phyloP scores from a whole-genome alignment of 2,888 invertebrate species.

The Mesochorus sp. region DNA sequence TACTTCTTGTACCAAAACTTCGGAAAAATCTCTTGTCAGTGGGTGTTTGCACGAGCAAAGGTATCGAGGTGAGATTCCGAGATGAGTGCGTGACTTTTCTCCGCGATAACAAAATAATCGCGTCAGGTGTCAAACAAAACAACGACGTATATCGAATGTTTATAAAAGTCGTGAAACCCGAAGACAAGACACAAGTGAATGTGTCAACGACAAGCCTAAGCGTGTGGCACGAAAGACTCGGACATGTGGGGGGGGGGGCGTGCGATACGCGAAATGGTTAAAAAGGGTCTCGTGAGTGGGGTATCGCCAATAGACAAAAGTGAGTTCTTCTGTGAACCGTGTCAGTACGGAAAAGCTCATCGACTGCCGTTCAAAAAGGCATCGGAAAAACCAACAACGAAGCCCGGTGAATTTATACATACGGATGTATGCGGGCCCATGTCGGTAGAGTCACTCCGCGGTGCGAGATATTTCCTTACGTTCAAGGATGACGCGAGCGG shows the following conservation, averaged over 20 bases:
- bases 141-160: conserved; percentile 45
- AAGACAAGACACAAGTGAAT: conserved; percentile 12
- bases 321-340: conserved; percentile 40
- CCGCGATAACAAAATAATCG: neutral
- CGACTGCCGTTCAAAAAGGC: conserved; percentile 27
- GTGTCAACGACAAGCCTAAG: neutral
- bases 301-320: conserved; percentile 10
- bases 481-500: conserved; percentile 60
- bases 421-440: conserved; percentile 32
- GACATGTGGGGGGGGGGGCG: conserved; percentile 44
- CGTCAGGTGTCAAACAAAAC: conserved; percentile 23
- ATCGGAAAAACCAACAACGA: neutral
- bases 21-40: conserved; percentile 64
- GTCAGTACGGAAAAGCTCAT: neutral
- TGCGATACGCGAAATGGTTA: conserved; percentile 23
- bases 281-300: conserved; percentile 39
- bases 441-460: conserved; percentile 41
- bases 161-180: neutral
- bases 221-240: conserved; percentile 60
- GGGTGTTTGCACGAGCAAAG: conserved; percentile 47
- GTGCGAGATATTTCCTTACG: conserved; percentile 53
- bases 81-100: neutral
- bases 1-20: conserved; percentile 61
- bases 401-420: conserved; percentile 55
- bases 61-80: conserved; percentile 18